Evolutionary conservation across 2,888 invertebrate species (phyloP).

Genomic region (Perdita meconis): DNA sequence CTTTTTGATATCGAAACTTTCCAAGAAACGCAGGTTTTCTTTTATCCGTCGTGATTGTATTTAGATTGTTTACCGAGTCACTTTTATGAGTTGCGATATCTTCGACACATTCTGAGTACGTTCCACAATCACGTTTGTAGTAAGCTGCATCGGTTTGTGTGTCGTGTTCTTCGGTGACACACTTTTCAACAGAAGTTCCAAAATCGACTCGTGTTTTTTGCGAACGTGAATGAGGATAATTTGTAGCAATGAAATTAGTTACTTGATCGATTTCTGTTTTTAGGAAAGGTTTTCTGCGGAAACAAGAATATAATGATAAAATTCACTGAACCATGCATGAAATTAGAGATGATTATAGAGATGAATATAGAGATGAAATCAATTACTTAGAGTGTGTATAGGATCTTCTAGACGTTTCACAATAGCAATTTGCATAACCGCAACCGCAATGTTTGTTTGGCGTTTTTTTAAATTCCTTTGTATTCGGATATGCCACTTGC

Average conservation of each 20-base stretch:
- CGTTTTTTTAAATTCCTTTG: neutral
- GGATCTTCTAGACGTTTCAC: neutral
- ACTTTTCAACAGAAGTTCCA: conserved; percentile 21
- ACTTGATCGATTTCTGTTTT: neutral
- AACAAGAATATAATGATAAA: neutral
- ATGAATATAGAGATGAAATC: neutral
- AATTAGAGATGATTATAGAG: no score
- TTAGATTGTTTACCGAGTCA: conserved; percentile 28
- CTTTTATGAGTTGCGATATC: neutral
- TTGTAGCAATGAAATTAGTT: neutral
- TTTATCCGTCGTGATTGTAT: neutral
- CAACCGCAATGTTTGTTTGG: conserved; percentile 17
- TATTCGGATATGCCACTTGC: neutral
- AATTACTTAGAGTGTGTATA: conserved; percentile 30
- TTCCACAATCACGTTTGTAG: conserved; percentile 38
- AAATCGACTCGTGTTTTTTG: conserved; percentile 14
- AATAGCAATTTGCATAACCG: conserved; percentile 24
- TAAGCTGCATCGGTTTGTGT: conserved; percentile 50
- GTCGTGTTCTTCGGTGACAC: conserved; percentile 13
- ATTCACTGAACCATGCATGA: neutral
- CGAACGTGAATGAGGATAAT: neutral
- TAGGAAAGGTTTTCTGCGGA: conserved; percentile 1
- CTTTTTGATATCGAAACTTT: neutral
- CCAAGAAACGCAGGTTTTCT: neutral
- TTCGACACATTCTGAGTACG: neutral